These are phyloP conservation scores for Sinelater perroti DNA, from an alignment of 2,888 invertebrate species.

Conservation along the genomic window DNA sequence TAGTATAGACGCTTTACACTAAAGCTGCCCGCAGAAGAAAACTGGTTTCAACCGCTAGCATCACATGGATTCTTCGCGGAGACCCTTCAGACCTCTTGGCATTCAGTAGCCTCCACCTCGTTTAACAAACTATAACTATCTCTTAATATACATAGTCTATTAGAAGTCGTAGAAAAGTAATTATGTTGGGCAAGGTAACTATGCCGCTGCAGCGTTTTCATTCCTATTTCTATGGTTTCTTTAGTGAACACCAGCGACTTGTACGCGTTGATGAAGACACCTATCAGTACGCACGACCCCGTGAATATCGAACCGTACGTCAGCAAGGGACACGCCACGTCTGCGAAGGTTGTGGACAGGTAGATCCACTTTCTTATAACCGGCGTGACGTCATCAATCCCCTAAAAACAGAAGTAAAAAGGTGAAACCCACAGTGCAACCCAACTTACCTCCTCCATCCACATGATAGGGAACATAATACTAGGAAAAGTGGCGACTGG, in stretches of 20 bases:
- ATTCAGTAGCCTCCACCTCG: constrained; percentile 11
- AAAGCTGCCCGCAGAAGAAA: too few species aligned
- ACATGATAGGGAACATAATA: constrained; percentile 87
- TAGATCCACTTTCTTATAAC: constrained; percentile 84
- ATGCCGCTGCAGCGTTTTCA: constrained; percentile 74
- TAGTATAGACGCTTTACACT: neutral
- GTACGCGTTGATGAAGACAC: constrained; percentile 77
- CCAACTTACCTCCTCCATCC: constrained; percentile 79
- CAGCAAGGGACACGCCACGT: constrained; percentile 73
- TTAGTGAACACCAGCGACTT: constrained; percentile 76
- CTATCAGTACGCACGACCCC: constrained; percentile 71
- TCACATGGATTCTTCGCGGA: neutral
- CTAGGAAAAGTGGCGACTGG: constrained; percentile 80
- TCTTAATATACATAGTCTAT: constrained; percentile 21
- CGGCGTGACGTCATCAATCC: constrained; percentile 80
- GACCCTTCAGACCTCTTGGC: constrained; percentile 20
- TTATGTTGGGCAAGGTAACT: constrained; percentile 63
- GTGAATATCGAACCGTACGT: constrained; percentile 77
- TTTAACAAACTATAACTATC: constrained; percentile 26
- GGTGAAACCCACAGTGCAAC: neutral
- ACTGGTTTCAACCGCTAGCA: neutral
- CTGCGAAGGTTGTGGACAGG: constrained; percentile 80
- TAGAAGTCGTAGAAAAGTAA: constrained; percentile 9
- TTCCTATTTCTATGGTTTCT: constrained; percentile 81
- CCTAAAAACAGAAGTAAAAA: constrained; percentile 62